These are phyloP conservation scores for Muricea muricata DNA, from an alignment of 92 coral and sea anemone genomes.

Conservation along the genomic window DNA sequence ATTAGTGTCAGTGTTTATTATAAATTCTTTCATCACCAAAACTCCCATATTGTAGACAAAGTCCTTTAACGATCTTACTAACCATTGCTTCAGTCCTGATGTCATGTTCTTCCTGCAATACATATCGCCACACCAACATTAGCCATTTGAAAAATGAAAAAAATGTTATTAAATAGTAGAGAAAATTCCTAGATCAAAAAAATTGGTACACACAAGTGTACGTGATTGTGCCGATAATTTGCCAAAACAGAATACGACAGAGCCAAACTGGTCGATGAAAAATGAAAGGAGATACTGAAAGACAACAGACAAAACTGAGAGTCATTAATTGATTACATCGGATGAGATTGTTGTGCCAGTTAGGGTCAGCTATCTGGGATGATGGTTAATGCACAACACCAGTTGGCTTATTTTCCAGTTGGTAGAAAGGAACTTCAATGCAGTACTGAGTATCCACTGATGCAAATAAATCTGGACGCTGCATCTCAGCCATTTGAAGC, in stretches of 20 bases:
- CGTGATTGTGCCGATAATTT: no score
- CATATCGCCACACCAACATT: conserved; percentile 81
- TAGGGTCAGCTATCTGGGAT: no score
- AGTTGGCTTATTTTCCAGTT: conserved; percentile 83
- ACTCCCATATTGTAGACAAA: no score
- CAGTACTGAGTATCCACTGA: conserved; percentile 78
- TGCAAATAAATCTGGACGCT: conserved; percentile 67
- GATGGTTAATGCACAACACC: no score
- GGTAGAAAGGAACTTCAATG: conserved; percentile 77
- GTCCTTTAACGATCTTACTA: no score
- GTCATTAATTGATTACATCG: no score
- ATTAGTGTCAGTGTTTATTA: no score
- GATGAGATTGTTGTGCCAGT: no score
- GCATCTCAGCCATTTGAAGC: conserved; percentile 87
- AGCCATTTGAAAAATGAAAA: conserved; percentile 40
- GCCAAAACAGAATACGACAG: conserved; percentile 87
- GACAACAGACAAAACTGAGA: no score
- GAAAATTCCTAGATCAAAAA: background rate
- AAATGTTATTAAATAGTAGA: background rate
- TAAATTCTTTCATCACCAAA: no score
- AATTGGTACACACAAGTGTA: background rate
- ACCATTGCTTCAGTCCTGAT: no score
- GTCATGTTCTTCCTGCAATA: conserved; percentile 62
- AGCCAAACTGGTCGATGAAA: conserved; percentile 90
- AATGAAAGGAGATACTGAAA: conserved; percentile 83